phyloP scores from a whole-genome alignment of 2,888 invertebrate genomes.

The Hydraecia micacea region DNA sequence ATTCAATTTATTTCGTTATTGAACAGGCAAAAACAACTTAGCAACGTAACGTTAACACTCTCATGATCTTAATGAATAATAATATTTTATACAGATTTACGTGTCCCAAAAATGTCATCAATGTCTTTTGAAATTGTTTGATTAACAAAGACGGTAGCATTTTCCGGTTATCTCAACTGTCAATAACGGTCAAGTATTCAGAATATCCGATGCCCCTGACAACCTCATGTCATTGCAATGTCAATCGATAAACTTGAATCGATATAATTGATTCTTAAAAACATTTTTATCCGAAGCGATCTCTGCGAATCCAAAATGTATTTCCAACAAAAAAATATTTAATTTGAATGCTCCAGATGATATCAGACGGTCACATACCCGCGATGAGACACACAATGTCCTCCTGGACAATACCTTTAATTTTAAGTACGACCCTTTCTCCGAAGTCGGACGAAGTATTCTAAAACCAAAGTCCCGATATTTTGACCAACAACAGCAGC shows the following conservation, averaged over 20 bases:
- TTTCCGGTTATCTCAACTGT: slow-evolving; percentile 25
- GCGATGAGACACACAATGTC: slow-evolving; percentile 36
- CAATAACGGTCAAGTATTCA: slow-evolving; percentile 42
- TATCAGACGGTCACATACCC: slow-evolving; percentile 38
- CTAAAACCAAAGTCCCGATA: slow-evolving; percentile 59
- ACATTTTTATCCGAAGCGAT: background rate
- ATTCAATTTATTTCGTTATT: too few relatives aligned
- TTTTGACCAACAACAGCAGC: slow-evolving; percentile 61
- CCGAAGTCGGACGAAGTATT: slow-evolving; percentile 54
- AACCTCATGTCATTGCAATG: background rate
- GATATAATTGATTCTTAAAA: slow-evolving; percentile 8
- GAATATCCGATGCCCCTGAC: background rate
- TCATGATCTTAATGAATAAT: background rate
- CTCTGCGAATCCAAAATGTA: slow-evolving; percentile 24
- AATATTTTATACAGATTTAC: background rate
- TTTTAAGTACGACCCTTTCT: slow-evolving; percentile 61
- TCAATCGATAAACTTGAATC: slow-evolving; percentile 20
- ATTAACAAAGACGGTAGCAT: background rate
- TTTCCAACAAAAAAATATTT: slow-evolving; percentile 33
- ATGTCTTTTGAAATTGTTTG: background rate
- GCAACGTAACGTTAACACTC: background rate
- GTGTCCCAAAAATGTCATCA: background rate
- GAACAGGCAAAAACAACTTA: too few relatives aligned
- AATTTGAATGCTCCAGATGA: slow-evolving; percentile 36
- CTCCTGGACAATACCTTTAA: slow-evolving; percentile 61